Conservation (phyloP, 1,140 invertebrate species). For the Magallana angulata region DNA sequence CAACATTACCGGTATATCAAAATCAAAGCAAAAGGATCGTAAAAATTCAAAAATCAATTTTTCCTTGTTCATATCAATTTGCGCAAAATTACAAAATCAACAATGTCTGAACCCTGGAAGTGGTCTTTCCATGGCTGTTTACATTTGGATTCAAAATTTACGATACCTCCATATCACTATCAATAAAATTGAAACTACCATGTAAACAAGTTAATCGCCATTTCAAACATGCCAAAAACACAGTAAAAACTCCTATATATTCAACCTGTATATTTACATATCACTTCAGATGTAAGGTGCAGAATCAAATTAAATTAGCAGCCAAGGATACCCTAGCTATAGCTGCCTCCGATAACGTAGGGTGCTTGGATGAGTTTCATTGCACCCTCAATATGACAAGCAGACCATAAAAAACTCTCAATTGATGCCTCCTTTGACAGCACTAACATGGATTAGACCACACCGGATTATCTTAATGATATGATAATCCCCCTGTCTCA, state of each 20-base stretch:
- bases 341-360: not conserved
- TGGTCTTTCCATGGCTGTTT: not conserved
- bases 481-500: slow-evolving; percentile 20
- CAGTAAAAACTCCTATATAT: slow-evolving; percentile 16
- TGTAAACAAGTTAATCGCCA: not conserved
- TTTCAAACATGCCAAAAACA: slow-evolving; percentile 2
- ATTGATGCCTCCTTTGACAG: slow-evolving; percentile 13
- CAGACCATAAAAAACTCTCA: slow-evolving; percentile 27
- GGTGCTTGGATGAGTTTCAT: not conserved
- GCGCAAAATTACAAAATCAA: not conserved
- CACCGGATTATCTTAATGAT: slow-evolving; percentile 23
- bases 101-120: not conserved
- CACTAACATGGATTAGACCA: slow-evolving; percentile 2
- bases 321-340: not conserved
- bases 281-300: slow-evolving; percentile 1
- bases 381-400: not conserved
- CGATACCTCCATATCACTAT: not conserved
- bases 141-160: not conserved
- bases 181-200: slow-evolving; percentile 18
- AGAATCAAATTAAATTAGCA: slow-evolving; percentile 21
- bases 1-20: too few relatives aligned
- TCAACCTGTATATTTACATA: slow-evolving; percentile 18
- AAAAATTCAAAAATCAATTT: not conserved
- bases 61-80: not conserved
- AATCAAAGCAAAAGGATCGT: not conserved